Evolutionary conservation across 1,140 invertebrate genomes (phyloP), one percentile per base, ranked within the genome.

Genomic region (Cepaea nemoralis): DNA sequence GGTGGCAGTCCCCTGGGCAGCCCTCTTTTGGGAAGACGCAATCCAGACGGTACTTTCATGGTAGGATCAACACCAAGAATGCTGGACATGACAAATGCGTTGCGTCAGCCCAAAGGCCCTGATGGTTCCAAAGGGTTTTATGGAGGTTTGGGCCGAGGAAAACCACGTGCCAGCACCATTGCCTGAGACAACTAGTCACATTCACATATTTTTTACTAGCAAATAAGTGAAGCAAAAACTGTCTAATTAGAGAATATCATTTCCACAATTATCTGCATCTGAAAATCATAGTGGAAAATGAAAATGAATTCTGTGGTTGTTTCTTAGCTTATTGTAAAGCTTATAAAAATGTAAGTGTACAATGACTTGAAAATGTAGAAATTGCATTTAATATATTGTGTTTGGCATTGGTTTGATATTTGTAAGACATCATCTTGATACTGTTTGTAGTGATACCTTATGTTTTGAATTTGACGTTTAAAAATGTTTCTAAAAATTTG

Each of bases 111-210:
- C 0, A 93, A 94, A 80, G 96, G 95, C 14, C 96, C 96, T 5
- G 96, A 97, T 91, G 96, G 96, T 35, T 95, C 95, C 37, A 93
- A 94, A 67, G 96, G 96, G 40, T 97, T 97, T 82, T 87, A 89
- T 83, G 84, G 85, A 74, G 85, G 85, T 33, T 66, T 89, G n/a
- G 89, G 89, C 10, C 77, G 89, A 81, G 89, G 88, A 14, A 90
- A 89, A 83, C 87, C 88, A 71, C 84, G 87, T 74, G 87, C 86
- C 80, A 87, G 85, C 79, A 89, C 87, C 31, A 83, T 89, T 81
- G 84, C 87, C 45, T 80, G 59, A 73, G 12, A 74, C 69, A 63
- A 27, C 59, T 63, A 63, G 59, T 63, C 59, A 63, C 1, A 63
- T 63, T 27, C n/a, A 63, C 10, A 63, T 63, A 31, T 63, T n/a